A percentile compares a stretch with the other conserved stretches of the same genome.
These are phyloP conservation scores for Hyposoter dolosus DNA, from an alignment of 2,888 invertebrate genomes.

Conservation along the genomic window DNA sequence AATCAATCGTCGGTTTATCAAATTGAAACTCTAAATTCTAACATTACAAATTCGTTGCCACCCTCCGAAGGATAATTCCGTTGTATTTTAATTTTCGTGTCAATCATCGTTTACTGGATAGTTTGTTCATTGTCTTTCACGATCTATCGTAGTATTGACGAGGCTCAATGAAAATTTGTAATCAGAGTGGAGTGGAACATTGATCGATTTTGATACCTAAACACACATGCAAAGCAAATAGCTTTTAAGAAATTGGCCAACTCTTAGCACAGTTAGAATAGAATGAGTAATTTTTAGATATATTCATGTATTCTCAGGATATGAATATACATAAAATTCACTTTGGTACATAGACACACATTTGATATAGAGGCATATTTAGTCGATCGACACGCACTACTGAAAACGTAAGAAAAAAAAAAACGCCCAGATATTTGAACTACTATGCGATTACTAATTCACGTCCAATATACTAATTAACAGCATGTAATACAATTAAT, in stretches of 20 bases:
- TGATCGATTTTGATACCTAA: conserved; percentile 4
- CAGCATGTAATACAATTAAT: neutral
- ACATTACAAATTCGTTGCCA: neutral
- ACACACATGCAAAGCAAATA: conserved; percentile 36
- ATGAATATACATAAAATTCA: conserved; percentile 1
- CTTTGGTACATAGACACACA: neutral
- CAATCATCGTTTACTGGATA: neutral
- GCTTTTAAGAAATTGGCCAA: neutral
- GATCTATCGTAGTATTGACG: neutral
- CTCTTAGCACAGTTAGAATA: neutral
- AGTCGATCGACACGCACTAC: conserved; percentile 7
- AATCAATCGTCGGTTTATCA: neutral
- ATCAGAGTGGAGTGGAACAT: neutral
- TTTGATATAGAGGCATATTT: neutral
- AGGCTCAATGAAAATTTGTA: neutral
- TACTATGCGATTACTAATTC: conserved; percentile 22
- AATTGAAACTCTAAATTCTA: neutral
- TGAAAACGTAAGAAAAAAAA: neutral
- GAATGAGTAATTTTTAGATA: neutral
- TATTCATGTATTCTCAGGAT: neutral
- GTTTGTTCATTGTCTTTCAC: neutral
- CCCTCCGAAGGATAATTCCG: neutral
- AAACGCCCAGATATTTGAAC: conserved; percentile 22
- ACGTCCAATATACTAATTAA: conserved; percentile 11
- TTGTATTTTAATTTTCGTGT: neutral